Conservation (phyloP, 2,113 vertebrate species). For the Malurus elegans region DNA sequence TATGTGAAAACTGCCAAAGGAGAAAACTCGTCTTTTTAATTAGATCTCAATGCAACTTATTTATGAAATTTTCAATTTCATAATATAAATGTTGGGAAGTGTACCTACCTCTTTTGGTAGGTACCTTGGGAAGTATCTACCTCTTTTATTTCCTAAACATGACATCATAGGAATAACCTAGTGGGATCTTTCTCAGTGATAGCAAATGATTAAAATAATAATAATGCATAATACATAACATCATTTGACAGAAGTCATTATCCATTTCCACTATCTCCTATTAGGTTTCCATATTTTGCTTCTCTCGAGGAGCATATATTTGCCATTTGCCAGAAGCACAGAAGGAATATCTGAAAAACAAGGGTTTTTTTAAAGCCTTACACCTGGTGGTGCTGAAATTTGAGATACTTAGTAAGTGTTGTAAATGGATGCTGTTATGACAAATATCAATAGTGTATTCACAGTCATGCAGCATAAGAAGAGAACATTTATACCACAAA, state of each 20-base stretch:
- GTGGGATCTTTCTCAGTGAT: neutral
- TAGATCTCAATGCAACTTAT: neutral
- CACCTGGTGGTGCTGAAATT: neutral
- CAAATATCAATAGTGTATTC: neutral
- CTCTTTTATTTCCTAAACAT: neutral
- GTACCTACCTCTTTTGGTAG: neutral
- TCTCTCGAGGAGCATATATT: neutral
- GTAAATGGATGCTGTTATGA: neutral
- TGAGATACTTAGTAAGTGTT: neutral
- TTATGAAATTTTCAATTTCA: neutral
- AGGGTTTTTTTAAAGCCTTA: neutral
- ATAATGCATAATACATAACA: neutral
- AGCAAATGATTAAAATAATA: slow-evolving; percentile 31
- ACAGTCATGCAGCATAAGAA: accelerated
- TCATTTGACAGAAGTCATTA: neutral
- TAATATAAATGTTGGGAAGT: neutral
- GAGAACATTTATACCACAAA: neutral
- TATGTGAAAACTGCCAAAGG: neutral
- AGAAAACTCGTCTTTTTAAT: neutral
- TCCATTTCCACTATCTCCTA: neutral
- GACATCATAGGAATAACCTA: neutral
- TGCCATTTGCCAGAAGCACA: neutral
- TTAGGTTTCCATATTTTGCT: neutral
- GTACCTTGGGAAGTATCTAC: neutral
- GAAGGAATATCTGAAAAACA: neutral